Evolutionary conservation across 1,140 invertebrate genomes (phyloP), one percentile per base, ranked within the genome.

Genomic region (Zaprionus africanus): DNA sequence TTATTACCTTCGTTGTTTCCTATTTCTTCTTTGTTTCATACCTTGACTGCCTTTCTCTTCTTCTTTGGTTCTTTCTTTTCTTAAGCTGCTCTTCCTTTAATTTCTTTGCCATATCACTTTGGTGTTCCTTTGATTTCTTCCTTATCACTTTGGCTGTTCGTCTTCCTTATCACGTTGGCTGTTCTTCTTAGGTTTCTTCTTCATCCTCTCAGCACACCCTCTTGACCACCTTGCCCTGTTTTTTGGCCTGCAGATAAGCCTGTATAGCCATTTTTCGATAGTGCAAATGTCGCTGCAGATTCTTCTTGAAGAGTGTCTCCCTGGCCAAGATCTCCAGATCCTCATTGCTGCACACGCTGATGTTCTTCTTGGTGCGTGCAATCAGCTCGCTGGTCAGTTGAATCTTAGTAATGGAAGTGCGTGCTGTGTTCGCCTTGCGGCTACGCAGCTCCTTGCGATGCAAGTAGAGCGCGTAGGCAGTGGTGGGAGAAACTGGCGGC

Each of bases 291-390:
- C 85, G 64, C 13, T 90, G 81, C 1, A 90, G 57, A 19, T 43
- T 86, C 59, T 86, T 90, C 53, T 69, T 79, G 54, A 90, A 90
- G 51, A 90, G 56, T 22, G 82, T 91, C 51, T 90, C 81, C 4
- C 86, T 34, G 15, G 86, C 86, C 15, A 90, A 36, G 17, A 82
- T 90, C 74, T 82, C 64, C n/a, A 90, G 69, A 67, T 90, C 86
- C 74, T 90, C 86, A 17, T 17, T 59, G 54, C 82, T 90, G 57
- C 86, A 90, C 2, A 51, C 57, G 1, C 41, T 26, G 0, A 90
- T 90, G 36, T 90, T 90, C 43, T 82, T 57, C 13, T 90, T 90
- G 12, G 86, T 90, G 6, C 31, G 46, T 0, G 79, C 80, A 7
- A 90, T 90, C 15, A 90, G 26, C 11, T 90, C 84, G 46, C 41